Conservation (phyloP, 1,140 invertebrate species). For the Drosophila grimshawi region DNA sequence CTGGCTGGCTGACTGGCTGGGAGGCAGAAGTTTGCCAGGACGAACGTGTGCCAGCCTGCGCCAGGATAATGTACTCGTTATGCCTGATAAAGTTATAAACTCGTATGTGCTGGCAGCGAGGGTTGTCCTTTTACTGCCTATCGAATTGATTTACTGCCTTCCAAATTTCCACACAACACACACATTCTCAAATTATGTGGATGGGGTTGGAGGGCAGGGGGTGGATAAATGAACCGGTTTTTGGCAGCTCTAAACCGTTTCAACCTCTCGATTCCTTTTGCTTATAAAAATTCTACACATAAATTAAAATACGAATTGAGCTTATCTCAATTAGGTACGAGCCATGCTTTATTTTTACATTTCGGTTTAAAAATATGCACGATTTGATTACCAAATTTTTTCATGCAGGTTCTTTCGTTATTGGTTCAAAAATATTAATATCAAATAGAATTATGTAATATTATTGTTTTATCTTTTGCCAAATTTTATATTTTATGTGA, state of each 20-base stretch:
- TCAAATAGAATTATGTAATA: too few relatives aligned
- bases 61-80: slow-evolving; percentile 82
- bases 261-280: background rate
- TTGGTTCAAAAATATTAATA: too few relatives aligned
- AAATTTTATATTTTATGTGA: too few relatives aligned
- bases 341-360: too few relatives aligned
- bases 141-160: slow-evolving; percentile 76
- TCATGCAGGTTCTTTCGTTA: too few relatives aligned
- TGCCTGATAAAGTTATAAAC: slow-evolving; percentile 81
- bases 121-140: slow-evolving; percentile 38
- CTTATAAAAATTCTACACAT: background rate
- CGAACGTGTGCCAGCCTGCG: slow-evolving; percentile 72
- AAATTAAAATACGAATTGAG: background rate
- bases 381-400: too few relatives aligned
- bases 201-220: too few relatives aligned
- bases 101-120: slow-evolving; percentile 57
- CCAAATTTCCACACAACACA: slow-evolving; percentile 58
- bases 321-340: background rate
- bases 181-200: slow-evolving; percentile 4
- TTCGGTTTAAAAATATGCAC: too few relatives aligned
- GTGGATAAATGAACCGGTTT: slow-evolving; percentile 9
- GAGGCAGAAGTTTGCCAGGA: slow-evolving; percentile 8
- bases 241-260: background rate
- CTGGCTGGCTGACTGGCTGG: background rate
- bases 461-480: too few relatives aligned